Evolutionary conservation across 2,888 invertebrate genomes (phyloP), one percentile per base, ranked within the genome.

Genomic region (Sylvicola cinctus): DNA sequence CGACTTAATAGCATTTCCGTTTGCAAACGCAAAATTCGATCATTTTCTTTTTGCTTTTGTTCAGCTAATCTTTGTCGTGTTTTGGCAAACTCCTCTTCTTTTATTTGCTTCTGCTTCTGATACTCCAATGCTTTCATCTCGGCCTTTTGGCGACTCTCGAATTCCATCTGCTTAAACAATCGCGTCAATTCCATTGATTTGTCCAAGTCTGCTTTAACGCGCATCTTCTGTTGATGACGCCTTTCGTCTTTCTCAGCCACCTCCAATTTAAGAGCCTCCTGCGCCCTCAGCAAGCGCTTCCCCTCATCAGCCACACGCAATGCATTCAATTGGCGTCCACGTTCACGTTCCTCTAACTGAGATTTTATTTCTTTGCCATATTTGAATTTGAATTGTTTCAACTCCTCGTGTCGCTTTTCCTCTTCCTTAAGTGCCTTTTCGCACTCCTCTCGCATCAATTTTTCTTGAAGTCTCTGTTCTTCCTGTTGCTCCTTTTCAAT

Each of bases 261-360:
- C 16, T 56, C 55, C 10, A 42, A 41, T 28, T 50, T 48, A 1
- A 55, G 23, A 2, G 50, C 45, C 14, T 47, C 49, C 16, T 44
- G 44, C 1, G 54, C 50, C 25, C 49, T 46, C 8, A 48, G 46
- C 16, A 52, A 35, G 12, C 49, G 40, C 33, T 49, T 47, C 6
- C 55, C 53, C 35, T 58, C 58, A 13, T 52, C 51, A 35, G 56
- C 56, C 20, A 57, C 46, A 11, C 54, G 48, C 34, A 54, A 49
- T 1, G 56, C 55, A 40, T 58, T 55, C n/a, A 54, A 40, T 17
- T 49, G 47, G n/a, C 54, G 49, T 6, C 46, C 40, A 26, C 46
- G 47, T 39, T 57, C 58, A 0, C 52, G 48, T 38, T 55, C 50
- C 27, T 43, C 44, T 5, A 58, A 40, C 40, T 58, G 58, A 20